Base-by-base conservation (phyloP, 92 coral and sea anemone species). In the Bergia sp. region DNA sequence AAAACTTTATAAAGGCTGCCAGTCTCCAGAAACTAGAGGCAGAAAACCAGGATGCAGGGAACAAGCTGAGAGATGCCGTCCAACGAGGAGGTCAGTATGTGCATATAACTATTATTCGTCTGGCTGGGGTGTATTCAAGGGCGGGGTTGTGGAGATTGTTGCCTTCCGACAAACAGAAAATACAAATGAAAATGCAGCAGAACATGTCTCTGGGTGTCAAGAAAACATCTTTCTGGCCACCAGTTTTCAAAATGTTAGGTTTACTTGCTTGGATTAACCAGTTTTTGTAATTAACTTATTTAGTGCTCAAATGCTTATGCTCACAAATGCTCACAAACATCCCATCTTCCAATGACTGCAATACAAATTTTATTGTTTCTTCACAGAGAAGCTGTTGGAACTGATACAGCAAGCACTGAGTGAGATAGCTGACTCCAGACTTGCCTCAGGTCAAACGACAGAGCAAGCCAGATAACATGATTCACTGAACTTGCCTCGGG, bases 31-130 rank as follows among this genome's bases (percentile, higher is more conserved):
- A 95, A 82, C 82, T 96, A 21, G 96, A 96, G 84, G 93, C 94
- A 49, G 99, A 97, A 86, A 97, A 96, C 87, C 92, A 90, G 80
- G 99, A 91, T 53, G 99, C 99, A n/a, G 99, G 97, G 23, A 93
- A 91, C 67, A 94, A 85, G 79, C 93, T 97, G 44, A 96, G 96
- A 45, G 97, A 97, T 76, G 95, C 92, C 20, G 96, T 97, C 18
- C 83, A 80, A 78, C 90, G 94, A 82, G 98, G 98, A 89, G 98
- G 98, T 95, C 57, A 3, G 89, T n/a, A 10, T 37, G 7, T 61
- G 20, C 2, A 10, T 7, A 55, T 8, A 47, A 8, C 53, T 47
- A 8, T 47, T 47, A 29, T 29, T 29, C 29, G 29, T 29, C 29
- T 29, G 29, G 29, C 29, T 29, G 16, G 18, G 58, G 58, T 53